Percentiles rank a stretch among this genome's conserved stretches.
Evolutionary conservation across 35 echinoderm and acorn worm genomes (phyloP).

Genomic region (Apostichopus parvimensis): DNA sequence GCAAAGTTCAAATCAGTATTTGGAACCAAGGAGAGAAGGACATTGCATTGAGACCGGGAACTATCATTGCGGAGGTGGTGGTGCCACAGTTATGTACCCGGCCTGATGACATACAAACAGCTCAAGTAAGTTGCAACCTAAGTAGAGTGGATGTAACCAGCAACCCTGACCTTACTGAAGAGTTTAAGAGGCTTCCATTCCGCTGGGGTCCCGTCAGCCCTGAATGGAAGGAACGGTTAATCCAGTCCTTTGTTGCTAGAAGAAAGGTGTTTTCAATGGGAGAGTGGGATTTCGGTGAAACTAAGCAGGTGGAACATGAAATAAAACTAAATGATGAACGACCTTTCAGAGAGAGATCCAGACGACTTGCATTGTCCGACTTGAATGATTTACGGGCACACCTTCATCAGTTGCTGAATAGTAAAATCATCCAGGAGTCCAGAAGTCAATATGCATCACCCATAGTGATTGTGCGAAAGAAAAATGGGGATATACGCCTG

Average conservation of each 20-base stretch:
- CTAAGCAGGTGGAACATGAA: slow-evolving; percentile 28
- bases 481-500: slow-evolving; percentile 58
- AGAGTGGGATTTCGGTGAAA: slow-evolving; percentile 17
- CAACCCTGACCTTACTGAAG: too few species aligned
- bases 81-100: slow-evolving; percentile 45
- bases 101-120: background rate
- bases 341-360: slow-evolving; percentile 41
- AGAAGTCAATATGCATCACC: slow-evolving; percentile 75
- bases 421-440: slow-evolving; percentile 58
- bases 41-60: background rate
- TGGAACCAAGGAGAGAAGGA: slow-evolving; percentile 6
- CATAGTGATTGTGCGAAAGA: slow-evolving; percentile 74
- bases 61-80: background rate
- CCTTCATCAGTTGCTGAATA: slow-evolving; percentile 26
- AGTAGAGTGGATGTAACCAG: background rate
- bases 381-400: slow-evolving; percentile 27
- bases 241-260: background rate
- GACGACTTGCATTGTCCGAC: background rate
- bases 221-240: slow-evolving; percentile 33
- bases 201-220: slow-evolving; percentile 51
- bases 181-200: slow-evolving; percentile 52
- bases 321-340: slow-evolving; percentile 23
- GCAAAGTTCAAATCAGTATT: slow-evolving; percentile 36
- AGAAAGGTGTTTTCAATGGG: slow-evolving; percentile 22
- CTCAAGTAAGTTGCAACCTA: background rate